phyloP scores from a whole-genome alignment of 2,888 invertebrate species.

The Nephrotoma guestfalica region DNA sequence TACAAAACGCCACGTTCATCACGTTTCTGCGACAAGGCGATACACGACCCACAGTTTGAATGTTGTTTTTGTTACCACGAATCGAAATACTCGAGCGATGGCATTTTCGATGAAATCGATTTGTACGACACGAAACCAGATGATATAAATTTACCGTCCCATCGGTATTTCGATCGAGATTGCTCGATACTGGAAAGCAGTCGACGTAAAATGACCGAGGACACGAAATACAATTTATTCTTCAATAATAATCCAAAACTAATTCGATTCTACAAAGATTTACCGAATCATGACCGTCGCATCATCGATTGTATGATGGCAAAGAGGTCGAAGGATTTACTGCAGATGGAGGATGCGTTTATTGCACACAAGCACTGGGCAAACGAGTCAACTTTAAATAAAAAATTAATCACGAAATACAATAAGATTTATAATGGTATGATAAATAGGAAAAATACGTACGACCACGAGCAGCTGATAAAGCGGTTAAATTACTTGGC shows the following conservation, averaged over 20 bases:
- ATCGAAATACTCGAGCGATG: not conserved
- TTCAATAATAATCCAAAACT: not conserved
- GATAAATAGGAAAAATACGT: not conserved
- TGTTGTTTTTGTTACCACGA: not conserved
- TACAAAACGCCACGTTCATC: not conserved
- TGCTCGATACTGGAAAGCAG: not conserved
- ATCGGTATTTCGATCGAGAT: not conserved
- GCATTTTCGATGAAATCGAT: not conserved
- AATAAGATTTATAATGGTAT: not conserved
- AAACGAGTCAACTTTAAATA: not conserved
- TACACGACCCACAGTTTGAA: not conserved
- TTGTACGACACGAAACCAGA: not conserved
- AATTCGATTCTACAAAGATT: not conserved
- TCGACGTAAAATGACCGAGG: not conserved
- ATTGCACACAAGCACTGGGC: not conserved
- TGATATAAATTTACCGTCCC: not conserved
- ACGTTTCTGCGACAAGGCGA: not conserved
- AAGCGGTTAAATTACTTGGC: not conserved
- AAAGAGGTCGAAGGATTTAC: not conserved
- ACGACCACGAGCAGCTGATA: not conserved
- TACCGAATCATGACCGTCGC: not conserved
- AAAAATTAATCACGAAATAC: not conserved
- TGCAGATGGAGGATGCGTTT: not conserved
- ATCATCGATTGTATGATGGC: not conserved
- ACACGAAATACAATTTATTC: not conserved